Conservation (phyloP, 2,888 invertebrate species). For the Acrobasis suavella region DNA sequence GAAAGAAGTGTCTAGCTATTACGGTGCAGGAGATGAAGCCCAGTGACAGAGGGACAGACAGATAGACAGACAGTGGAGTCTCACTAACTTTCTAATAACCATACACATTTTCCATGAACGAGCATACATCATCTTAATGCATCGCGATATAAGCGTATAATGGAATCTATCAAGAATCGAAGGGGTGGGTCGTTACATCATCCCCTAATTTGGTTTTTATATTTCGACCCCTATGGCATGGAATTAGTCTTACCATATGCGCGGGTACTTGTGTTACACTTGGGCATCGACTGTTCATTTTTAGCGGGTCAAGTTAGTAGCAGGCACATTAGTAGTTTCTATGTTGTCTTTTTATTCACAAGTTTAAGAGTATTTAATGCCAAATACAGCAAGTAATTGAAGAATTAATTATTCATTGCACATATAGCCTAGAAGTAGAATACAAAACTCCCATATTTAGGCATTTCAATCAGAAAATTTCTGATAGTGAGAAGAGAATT, state of each 20-base stretch:
- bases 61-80: too few relatives aligned
- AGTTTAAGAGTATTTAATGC: not conserved
- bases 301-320: constrained; percentile 37
- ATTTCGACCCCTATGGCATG: constrained; percentile 67
- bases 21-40: too few relatives aligned
- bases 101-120: constrained; percentile 37
- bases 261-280: constrained; percentile 61
- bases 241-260: constrained; percentile 82
- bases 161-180: constrained; percentile 81
- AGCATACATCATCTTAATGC: constrained; percentile 61
- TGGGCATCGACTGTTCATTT: constrained; percentile 55
- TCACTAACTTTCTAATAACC: not conserved
- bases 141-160: constrained; percentile 67
- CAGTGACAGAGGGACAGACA: too few relatives aligned
- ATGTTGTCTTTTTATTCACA: not conserved
- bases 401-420: too few relatives aligned
- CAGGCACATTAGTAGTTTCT: too few relatives aligned
- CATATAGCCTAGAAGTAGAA: too few relatives aligned
- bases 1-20: too few relatives aligned
- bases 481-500: too few relatives aligned
- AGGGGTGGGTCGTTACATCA: constrained; percentile 79
- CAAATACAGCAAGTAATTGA: too few relatives aligned
- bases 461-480: too few relatives aligned
- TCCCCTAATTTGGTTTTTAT: constrained; percentile 81
- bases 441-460: too few relatives aligned